Evolutionary conservation across 2,797 vertebrate genomes (phyloP).

Genomic region (Apodemus agrarius): DNA sequence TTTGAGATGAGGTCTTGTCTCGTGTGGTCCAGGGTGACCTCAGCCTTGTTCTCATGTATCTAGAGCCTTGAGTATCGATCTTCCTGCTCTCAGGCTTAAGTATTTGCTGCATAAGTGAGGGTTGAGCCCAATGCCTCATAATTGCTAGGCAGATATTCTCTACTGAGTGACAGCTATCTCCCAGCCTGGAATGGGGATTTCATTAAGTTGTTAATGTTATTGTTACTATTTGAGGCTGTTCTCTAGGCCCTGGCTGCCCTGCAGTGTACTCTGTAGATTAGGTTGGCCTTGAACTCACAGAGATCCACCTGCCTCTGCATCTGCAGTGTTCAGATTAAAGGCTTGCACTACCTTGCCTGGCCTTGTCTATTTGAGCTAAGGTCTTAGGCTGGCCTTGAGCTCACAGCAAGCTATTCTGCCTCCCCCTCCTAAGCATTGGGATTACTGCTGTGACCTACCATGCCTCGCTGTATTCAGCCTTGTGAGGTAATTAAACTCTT

Average conservation of each 20-base stretch:
- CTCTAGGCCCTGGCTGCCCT: neutral
- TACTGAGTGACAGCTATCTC: neutral
- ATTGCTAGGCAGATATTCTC: neutral
- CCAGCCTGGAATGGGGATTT: neutral
- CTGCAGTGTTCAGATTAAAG: neutral
- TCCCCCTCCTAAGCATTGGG: neutral
- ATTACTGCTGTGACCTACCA: neutral
- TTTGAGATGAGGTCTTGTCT: neutral
- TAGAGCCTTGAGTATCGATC: neutral
- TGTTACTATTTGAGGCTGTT: neutral
- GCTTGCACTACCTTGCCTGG: rapidly evolving
- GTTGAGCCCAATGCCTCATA: neutral
- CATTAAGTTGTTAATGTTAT: neutral
- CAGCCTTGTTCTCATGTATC: neutral
- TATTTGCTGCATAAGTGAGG: neutral
- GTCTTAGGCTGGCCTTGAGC: neutral
- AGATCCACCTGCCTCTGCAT: neutral
- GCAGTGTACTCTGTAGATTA: neutral
- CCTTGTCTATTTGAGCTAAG: neutral
- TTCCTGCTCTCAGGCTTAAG: neutral
- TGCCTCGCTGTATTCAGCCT: neutral
- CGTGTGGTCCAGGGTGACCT: neutral
- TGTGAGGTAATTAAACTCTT: neutral
- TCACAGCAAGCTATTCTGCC: neutral
- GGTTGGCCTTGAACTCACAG: too few relatives aligned